phyloP scores from a whole-genome alignment of 1,140 invertebrate genomes.

The Temnothorax curvispinosus region DNA sequence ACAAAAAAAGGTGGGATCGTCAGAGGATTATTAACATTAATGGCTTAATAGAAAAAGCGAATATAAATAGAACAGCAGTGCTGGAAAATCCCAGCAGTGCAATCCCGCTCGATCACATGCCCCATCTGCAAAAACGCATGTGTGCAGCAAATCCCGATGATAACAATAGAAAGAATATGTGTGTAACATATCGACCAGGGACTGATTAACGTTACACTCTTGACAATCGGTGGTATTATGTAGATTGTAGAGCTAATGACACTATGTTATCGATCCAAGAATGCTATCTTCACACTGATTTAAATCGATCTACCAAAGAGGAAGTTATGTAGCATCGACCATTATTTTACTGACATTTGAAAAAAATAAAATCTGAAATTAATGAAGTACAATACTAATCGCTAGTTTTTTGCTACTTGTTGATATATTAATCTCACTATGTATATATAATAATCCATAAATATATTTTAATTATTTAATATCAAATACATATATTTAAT shows the following conservation, averaged over 20 bases:
- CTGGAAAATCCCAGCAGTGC: conserved; percentile 6
- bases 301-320: background rate
- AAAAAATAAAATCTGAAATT: background rate
- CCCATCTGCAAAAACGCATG: background rate
- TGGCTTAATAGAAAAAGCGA: background rate
- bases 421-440: background rate
- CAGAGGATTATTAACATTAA: background rate
- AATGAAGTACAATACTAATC: background rate
- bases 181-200: background rate
- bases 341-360: background rate
- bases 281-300: background rate
- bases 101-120: background rate
- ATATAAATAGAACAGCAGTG: conserved; percentile 4
- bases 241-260: background rate
- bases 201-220: background rate
- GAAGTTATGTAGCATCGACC: background rate
- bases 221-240: background rate
- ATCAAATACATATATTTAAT: background rate
- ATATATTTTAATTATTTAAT: background rate
- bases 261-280: background rate
- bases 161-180: background rate
- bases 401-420: background rate
- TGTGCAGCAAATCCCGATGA: background rate
- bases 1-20: background rate
- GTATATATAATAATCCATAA: background rate